Base-by-base conservation (phyloP, 2,888 invertebrate species). In the Acleris sparsana region DNA sequence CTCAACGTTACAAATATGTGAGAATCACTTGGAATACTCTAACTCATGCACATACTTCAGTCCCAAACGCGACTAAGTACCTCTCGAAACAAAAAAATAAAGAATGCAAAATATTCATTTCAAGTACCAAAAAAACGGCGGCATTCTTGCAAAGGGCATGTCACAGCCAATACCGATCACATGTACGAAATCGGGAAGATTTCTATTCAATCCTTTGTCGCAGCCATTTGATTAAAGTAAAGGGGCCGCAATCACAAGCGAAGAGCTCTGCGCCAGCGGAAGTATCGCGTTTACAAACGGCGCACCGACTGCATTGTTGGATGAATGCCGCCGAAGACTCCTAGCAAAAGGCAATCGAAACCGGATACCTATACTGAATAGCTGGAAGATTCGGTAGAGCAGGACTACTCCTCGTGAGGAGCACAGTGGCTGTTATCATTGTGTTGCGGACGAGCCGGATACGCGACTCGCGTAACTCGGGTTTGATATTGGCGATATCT, bases 221-320 rank as follows among this genome's bases (percentile, higher is more conserved):
- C 80, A 84, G 84, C 82, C 84, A 88, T 92, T 91, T 92, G 91
- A 92, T 92, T 91, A 92, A 90, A 87, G 87, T 85, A 87, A 89
- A 89, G 86, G 86, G 82, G 86, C 89, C 89, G 86, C 88, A 89
- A 88, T 90, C 89, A 87, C 84, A 89, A 85, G 86, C 84, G 85
- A 86, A 80, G 83, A 82, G 83, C 84, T 86, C 80, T 79, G 83
- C 81, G 78, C 82, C 80, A 85, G 82, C 88, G 92, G 93, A 93
- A 93, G 93, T 93, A 93, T 93, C 93, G 86, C 89, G 83, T 93
- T 89, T 89, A 89, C 93, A 92, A 88, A 90, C 84, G 88, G 78
- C 74, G 81, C 79, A 83, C 93, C 93, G 93, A 85, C 85, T 84
- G 86, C 84, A 89, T 89, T 91, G 89, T 44, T 87, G 80, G 78